phyloP scores from a whole-genome alignment of 2,113 vertebrate genomes.

The Rhynchopsitta pachyrhyncha region DNA sequence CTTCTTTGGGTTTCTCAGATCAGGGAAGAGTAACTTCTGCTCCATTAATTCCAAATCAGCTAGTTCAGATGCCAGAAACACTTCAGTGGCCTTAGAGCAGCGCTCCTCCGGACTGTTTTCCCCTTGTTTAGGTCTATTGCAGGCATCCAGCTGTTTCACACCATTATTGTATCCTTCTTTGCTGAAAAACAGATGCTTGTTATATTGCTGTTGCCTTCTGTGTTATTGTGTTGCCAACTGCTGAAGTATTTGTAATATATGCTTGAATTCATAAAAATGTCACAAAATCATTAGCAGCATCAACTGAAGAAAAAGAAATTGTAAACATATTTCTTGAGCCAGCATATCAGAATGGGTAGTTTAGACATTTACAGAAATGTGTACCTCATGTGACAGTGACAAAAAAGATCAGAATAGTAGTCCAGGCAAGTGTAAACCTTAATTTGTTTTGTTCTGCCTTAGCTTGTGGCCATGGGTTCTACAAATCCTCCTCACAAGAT shows the following conservation, averaged over 20 bases:
- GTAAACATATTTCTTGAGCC: background rate
- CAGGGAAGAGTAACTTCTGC: background rate
- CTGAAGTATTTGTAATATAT: background rate
- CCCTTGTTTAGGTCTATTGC: background rate
- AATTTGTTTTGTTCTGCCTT: slow-evolving; percentile 41
- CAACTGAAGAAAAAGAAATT: background rate
- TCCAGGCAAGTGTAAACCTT: background rate
- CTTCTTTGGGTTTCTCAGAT: background rate
- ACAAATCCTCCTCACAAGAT: slow-evolving; percentile 99
- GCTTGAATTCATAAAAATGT: background rate
- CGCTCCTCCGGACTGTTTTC: background rate
- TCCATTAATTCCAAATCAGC: background rate
- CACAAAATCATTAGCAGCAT: background rate
- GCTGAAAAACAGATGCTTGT: background rate
- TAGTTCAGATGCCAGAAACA: background rate
- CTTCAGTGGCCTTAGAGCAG: background rate
- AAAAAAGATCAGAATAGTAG: background rate
- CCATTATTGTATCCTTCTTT: background rate
- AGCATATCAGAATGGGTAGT: background rate
- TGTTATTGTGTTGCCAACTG: background rate
- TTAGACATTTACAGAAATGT: background rate
- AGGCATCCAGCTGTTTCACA: background rate
- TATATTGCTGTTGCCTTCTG: background rate
- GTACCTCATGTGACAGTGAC: background rate
- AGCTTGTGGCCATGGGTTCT: slow-evolving; percentile 97